Percentiles rank a stretch among this genome's conserved stretches.
These are phyloP conservation scores for Drosophila vallismaia DNA, from an alignment of 2,888 invertebrate species.

Conservation along the genomic window DNA sequence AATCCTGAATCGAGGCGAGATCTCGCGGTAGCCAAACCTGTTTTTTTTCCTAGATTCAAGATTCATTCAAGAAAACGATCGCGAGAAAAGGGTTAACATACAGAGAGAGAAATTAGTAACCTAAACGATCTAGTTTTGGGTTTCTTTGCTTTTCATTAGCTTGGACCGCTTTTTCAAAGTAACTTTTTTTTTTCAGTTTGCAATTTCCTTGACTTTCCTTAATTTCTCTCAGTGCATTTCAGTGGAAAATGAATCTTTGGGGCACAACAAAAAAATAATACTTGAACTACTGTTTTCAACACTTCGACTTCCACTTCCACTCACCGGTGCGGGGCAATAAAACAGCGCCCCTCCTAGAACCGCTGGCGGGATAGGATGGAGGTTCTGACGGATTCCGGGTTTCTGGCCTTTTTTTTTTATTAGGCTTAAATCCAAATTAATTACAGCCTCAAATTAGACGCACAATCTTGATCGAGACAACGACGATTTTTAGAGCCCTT, in stretches of 20 bases:
- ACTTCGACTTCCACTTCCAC: conserved; percentile 68
- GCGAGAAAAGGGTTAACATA: conserved; percentile 38
- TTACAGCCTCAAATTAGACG: conserved; percentile 82
- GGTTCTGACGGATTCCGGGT: conserved; percentile 16
- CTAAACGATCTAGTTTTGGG: too few relatives aligned
- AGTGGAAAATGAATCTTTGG: conserved; percentile 16
- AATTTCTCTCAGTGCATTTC: too few relatives aligned
- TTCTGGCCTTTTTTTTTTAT: conserved; percentile 55
- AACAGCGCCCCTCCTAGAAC: conserved; percentile 66
- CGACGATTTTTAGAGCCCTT: conserved; percentile 51
- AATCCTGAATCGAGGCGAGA: conserved; percentile 61
- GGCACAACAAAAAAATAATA: conserved; percentile 55
- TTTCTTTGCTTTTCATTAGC: too few relatives aligned
- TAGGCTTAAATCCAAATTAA: conserved; percentile 81
- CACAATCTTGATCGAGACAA: conserved; percentile 76
- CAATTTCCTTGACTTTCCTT: not conserved
- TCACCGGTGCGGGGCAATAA: conserved; percentile 78
- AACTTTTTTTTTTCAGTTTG: too few relatives aligned
- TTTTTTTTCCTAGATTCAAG: conserved; percentile 75
- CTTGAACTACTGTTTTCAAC: conserved; percentile 79
- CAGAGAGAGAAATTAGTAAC: not conserved
- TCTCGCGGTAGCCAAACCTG: conserved; percentile 63
- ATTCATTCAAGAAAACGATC: conserved; percentile 71
- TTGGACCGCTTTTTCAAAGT: too few relatives aligned
- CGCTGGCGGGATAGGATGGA: conserved; percentile 12